Percentiles rank a stretch among this genome's conserved stretches.
Evolutionary conservation across 2,888 invertebrate genomes (phyloP).

Genomic region (Cistogaster globosa): DNA sequence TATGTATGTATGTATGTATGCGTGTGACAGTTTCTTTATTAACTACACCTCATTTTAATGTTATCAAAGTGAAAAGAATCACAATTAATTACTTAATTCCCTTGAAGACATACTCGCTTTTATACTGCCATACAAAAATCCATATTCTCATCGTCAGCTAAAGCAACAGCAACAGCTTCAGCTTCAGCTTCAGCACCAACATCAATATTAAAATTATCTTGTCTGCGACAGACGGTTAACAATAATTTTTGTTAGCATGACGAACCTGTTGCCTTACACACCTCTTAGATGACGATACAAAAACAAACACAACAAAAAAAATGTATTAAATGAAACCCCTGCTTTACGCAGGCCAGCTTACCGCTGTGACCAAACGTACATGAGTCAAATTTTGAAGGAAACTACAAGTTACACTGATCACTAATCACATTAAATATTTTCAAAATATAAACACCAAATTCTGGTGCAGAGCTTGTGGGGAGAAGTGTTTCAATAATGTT

Average conservation of each 20-base stretch:
- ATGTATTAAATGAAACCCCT: constrained; percentile 12
- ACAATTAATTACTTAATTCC: constrained; percentile 74
- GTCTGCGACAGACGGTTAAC: constrained; percentile 46
- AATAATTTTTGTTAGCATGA: constrained; percentile 59
- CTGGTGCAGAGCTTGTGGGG: not conserved
- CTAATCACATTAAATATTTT: constrained; percentile 32
- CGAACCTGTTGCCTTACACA: constrained; percentile 72
- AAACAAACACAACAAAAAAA: not conserved
- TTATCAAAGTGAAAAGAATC: constrained; percentile 68
- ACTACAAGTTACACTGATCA: constrained; percentile 20
- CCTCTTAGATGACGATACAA: constrained; percentile 53
- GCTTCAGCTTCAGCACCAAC: constrained; percentile 12
- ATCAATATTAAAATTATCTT: constrained; percentile 55
- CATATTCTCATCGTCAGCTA: constrained; percentile 19
- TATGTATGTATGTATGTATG: not conserved
- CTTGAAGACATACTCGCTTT: constrained; percentile 56
- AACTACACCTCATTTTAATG: constrained; percentile 59
- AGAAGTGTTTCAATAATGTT: constrained; percentile 42
- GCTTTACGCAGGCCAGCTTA: constrained; percentile 8
- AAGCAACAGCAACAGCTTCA: not conserved
- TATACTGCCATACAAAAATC: not conserved
- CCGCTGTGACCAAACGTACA: constrained; percentile 5
- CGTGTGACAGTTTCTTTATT: constrained; percentile 18
- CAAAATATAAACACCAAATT: constrained; percentile 21
- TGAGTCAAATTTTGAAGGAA: constrained; percentile 8